A percentile compares a stretch with the other conserved stretches of the same genome.
Conservation (phyloP, 2,797 vertebrate species). For the Bradypus variegatus region DNA sequence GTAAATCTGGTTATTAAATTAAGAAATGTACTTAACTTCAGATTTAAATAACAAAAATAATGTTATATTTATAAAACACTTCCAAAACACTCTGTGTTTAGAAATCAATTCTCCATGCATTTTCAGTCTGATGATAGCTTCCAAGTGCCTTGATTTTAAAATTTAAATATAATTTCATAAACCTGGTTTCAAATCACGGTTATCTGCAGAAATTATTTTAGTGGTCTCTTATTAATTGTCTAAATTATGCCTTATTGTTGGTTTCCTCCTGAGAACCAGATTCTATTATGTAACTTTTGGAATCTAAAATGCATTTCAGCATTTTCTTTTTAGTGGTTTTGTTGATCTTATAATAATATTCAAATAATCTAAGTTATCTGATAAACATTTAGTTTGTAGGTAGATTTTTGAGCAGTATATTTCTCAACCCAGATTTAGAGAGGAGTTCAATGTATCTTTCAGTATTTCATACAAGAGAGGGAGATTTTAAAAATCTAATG, state of each 20-base stretch:
- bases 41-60: not conserved
- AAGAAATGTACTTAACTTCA: not conserved
- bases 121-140: not conserved
- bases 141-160: constrained; percentile 14
- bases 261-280: not conserved
- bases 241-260: not conserved
- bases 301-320: not conserved
- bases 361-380: not conserved
- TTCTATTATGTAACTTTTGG: not conserved
- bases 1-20: constrained; percentile 8
- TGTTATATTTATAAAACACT: not conserved
- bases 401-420: not conserved
- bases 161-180: constrained; percentile 7
- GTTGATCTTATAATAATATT: constrained; percentile 13
- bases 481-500: constrained; percentile 18
- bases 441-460: not conserved
- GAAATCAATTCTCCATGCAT: constrained; percentile 1
- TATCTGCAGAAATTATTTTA: constrained; percentile 17
- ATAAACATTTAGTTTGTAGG: constrained; percentile 19
- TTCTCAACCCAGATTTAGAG: constrained; percentile 18
- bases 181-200: not conserved
- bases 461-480: not conserved
- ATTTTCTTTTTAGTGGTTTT: constrained; percentile 33
- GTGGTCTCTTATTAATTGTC: not conserved
- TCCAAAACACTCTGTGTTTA: not conserved